Evolutionary conservation across 2,797 vertebrate species (phyloP).

Genomic region (Anableps anableps): DNA sequence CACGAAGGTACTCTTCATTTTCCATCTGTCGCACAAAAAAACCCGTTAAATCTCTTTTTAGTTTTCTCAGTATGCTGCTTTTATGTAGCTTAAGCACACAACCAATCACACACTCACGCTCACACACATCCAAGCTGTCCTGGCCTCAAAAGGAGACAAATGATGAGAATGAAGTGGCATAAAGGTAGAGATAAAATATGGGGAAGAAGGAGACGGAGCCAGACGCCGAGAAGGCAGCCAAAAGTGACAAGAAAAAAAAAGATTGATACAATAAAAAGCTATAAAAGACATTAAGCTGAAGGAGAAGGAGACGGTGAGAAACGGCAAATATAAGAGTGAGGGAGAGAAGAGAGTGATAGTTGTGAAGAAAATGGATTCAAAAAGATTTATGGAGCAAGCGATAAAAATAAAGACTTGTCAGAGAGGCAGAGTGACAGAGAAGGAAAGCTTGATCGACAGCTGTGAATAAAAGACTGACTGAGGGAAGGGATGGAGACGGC

Average conservation of each 20-base stretch:
- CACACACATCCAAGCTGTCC: neutral
- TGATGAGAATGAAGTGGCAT: constrained; percentile 58
- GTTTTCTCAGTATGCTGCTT: constrained; percentile 65
- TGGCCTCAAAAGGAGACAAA: constrained; percentile 48
- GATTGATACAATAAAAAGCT: constrained; percentile 39
- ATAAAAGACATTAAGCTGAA: constrained; percentile 25
- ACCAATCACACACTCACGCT: constrained; percentile 28
- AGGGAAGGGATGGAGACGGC: constrained; percentile 28
- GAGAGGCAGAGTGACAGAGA: constrained; percentile 36
- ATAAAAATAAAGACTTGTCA: constrained; percentile 34
- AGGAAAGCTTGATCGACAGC: constrained; percentile 24
- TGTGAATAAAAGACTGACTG: constrained; percentile 34
- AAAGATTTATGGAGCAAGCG: constrained; percentile 40
- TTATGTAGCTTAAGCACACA: constrained; percentile 54
- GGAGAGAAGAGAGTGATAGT: constrained; percentile 37
- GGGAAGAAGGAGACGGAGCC: constrained; percentile 39
- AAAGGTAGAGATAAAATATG: constrained; percentile 44
- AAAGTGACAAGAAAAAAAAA: constrained; percentile 45
- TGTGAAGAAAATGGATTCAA: constrained; percentile 28
- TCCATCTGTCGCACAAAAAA: constrained; percentile 65
- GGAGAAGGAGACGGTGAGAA: constrained; percentile 19
- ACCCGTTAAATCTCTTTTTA: constrained; percentile 68
- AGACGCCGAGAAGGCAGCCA: constrained; percentile 27
- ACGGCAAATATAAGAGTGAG: constrained; percentile 20
- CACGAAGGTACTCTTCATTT: constrained; percentile 55